phyloP scores from a whole-genome alignment of 2,888 invertebrate genomes.

The Congeria kusceri region DNA sequence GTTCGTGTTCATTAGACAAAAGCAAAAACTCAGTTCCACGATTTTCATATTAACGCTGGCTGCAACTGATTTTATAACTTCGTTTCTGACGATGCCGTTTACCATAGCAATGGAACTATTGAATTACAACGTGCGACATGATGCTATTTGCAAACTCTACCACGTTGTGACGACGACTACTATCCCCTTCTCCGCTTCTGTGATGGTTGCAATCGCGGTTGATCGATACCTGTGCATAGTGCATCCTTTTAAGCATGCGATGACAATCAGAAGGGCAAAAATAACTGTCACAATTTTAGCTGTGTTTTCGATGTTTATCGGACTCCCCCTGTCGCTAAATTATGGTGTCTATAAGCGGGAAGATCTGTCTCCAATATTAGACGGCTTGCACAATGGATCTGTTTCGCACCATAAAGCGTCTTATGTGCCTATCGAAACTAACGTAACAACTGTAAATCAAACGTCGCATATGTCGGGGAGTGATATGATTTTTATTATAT shows the following conservation, averaged over 20 bases:
- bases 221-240: constrained; percentile 82
- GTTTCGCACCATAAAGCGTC: background rate
- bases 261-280: constrained; percentile 79
- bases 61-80: constrained; percentile 80
- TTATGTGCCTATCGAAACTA: too few species aligned
- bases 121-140: constrained; percentile 70
- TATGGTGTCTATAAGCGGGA: constrained; percentile 44
- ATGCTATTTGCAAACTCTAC: constrained; percentile 78
- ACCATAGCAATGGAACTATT: constrained; percentile 79
- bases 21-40: constrained; percentile 81
- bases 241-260: constrained; percentile 81
- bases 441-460: too few species aligned
- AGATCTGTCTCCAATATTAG: background rate
- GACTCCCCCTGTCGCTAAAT: constrained; percentile 54
- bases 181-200: constrained; percentile 81
- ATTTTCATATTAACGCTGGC: constrained; percentile 82
- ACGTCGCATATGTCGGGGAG: too few species aligned
- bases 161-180: constrained; percentile 79
- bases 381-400: background rate
- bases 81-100: constrained; percentile 81
- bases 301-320: constrained; percentile 58
- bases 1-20: constrained; percentile 76
- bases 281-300: constrained; percentile 60
- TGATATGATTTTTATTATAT: background rate
- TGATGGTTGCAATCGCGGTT: constrained; percentile 80